Percentiles rank a stretch among this genome's conserved stretches.
Evolutionary conservation across 2,888 invertebrate species (phyloP).

Genomic region (Aromia moschata): DNA sequence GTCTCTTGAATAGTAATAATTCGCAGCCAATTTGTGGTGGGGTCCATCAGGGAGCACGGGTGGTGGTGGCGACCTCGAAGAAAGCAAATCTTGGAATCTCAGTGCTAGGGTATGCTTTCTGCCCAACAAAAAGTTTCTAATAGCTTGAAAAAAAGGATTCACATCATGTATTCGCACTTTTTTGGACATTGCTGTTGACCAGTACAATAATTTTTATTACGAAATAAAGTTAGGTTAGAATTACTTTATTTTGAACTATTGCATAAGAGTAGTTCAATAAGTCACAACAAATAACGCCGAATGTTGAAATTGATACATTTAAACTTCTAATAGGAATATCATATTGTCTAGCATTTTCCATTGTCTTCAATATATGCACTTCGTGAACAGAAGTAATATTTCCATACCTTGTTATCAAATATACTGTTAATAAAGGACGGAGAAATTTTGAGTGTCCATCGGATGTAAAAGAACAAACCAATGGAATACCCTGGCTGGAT

Average conservation of each 20-base stretch:
- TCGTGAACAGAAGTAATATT: no score
- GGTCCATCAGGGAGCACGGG: constrained; percentile 86
- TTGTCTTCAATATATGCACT: no score
- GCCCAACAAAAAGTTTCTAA: constrained; percentile 75
- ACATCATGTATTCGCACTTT: constrained; percentile 67
- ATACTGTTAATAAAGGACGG: no score
- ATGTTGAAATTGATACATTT: no score
- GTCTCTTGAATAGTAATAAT: constrained; percentile 88
- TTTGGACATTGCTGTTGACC: constrained; percentile 23
- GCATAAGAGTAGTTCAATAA: constrained; percentile 18
- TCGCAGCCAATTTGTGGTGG: constrained; percentile 78
- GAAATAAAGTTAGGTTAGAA: constrained; percentile 27
- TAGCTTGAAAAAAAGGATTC: constrained; percentile 69
- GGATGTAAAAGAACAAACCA: no score
- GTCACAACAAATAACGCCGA: no score
- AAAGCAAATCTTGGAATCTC: constrained; percentile 70
- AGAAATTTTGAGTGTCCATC: no score
- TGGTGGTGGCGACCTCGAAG: constrained; percentile 82
- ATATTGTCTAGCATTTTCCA: no score
- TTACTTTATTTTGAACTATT: constrained; percentile 24
- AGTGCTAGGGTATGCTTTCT: constrained; percentile 66
- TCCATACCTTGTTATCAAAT: no score
- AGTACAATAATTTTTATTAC: constrained; percentile 19
- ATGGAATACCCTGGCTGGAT: no score
- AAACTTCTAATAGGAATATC: no score